Evolutionary conservation across 2,113 vertebrate species (phyloP).

Genomic region (Condylura cristata): DNA sequence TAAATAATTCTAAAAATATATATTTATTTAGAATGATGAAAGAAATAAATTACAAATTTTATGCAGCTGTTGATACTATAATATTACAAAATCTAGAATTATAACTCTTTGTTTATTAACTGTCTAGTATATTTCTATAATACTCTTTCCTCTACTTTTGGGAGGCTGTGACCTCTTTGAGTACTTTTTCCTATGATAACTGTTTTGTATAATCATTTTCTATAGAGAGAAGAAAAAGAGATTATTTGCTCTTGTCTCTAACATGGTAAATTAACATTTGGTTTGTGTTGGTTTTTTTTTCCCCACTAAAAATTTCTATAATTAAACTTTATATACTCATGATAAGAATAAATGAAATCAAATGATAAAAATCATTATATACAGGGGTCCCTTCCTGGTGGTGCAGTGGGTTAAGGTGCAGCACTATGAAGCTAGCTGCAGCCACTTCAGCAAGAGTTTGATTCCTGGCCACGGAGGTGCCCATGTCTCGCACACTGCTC

Average conservation of each 20-base stretch:
- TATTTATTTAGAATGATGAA: constrained; percentile 28
- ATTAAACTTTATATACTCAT: not conserved
- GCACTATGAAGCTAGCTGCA: too few relatives aligned
- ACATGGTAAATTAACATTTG: not conserved
- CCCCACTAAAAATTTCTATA: not conserved
- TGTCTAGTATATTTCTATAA: not conserved
- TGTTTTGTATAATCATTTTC: constrained; percentile 12
- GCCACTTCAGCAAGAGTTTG: too few relatives aligned
- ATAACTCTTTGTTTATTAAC: not conserved
- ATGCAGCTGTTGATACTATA: not conserved
- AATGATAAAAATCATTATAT: constrained; percentile 4
- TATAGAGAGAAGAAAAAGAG: not conserved
- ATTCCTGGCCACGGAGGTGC: too few relatives aligned
- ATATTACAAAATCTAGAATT: constrained; percentile 12
- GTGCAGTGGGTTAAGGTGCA: too few relatives aligned
- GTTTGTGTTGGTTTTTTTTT: not conserved
- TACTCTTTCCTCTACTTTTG: not conserved
- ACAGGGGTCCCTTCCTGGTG: too few relatives aligned
- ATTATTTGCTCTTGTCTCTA: not conserved
- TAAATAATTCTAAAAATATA: constrained; percentile 1
- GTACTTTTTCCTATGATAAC: not conserved
- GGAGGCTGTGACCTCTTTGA: not conserved
- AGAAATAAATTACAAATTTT: constrained; percentile 26
- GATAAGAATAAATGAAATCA: not conserved
- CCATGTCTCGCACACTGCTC: too few relatives aligned